Evolutionary conservation across 2,888 invertebrate species (phyloP).

Genomic region (Meteorus cinctellus): DNA sequence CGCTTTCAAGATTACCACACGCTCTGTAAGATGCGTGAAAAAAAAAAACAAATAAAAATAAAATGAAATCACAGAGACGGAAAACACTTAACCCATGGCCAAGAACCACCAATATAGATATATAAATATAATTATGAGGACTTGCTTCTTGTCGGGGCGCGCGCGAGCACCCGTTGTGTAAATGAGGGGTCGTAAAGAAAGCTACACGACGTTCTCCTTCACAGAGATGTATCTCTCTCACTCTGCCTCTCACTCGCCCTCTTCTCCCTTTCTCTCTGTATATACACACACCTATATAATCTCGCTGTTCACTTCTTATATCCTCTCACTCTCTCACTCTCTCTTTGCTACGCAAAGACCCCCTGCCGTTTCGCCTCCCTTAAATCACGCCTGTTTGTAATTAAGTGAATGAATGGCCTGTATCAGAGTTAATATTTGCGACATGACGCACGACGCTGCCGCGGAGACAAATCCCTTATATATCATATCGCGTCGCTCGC

Average conservation of each 20-base stretch:
- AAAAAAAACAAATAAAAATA: conserved; percentile 12
- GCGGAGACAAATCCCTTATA: conserved; percentile 73
- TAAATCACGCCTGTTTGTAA: conserved; percentile 74
- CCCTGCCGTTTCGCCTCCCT: conserved; percentile 69
- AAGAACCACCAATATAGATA: neutral
- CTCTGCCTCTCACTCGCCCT: conserved; percentile 22
- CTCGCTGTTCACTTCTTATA: neutral
- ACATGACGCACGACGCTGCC: conserved; percentile 71
- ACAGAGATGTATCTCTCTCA: conserved; percentile 23
- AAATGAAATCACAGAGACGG: neutral
- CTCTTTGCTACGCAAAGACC: conserved; percentile 55
- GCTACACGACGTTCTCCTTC: conserved; percentile 48
- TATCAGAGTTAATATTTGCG: conserved; percentile 74
- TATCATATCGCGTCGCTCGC: conserved; percentile 66
- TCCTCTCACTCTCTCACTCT: conserved; percentile 22
- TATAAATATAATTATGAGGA: conserved; percentile 42
- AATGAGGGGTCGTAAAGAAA: conserved; percentile 69
- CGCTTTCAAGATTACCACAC: conserved; percentile 26
- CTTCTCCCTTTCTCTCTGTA: conserved; percentile 4
- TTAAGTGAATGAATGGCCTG: conserved; percentile 74
- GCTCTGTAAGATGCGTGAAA: conserved; percentile 9
- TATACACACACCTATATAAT: neutral
- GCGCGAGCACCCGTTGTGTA: conserved; percentile 63
- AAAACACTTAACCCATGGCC: conserved; percentile 5
- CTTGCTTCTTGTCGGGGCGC: conserved; percentile 49